Conservation (phyloP, 2,797 vertebrate genomes). For the Enteromius argenteus region DNA sequence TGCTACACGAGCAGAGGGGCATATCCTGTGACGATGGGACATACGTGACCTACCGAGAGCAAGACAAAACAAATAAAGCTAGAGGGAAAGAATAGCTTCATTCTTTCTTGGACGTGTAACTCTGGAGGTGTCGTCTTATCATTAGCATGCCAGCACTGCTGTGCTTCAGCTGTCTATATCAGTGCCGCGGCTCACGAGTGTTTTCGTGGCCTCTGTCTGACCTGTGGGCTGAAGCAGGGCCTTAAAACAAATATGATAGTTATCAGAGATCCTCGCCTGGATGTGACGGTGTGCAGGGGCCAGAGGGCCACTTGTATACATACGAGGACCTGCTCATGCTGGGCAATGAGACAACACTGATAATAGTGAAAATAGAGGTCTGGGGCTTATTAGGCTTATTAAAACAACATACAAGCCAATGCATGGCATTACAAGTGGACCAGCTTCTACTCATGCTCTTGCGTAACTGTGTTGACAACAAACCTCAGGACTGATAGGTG, state of each 20-base stretch:
- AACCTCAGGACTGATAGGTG: background rate
- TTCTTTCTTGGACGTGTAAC: constrained; percentile 3
- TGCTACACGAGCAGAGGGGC: constrained; percentile 24
- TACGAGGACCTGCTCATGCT: background rate
- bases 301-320: constrained; percentile 29
- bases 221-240: constrained; percentile 57
- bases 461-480: background rate
- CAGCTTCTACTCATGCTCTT: background rate
- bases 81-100: constrained; percentile 21
- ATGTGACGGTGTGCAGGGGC: constrained; percentile 70
- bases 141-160: constrained; percentile 26
- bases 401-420: background rate
- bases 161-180: constrained; percentile 29
- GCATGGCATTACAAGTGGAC: too few relatives aligned
- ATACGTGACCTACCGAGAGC: constrained; percentile 25
- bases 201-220: constrained; percentile 62
- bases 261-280: constrained; percentile 66
- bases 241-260: constrained; percentile 66
- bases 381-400: background rate
- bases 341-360: background rate
- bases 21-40: constrained; percentile 26
- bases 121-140: constrained; percentile 30
- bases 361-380: background rate
- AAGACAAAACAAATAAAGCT: constrained; percentile 23
- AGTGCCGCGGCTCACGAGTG: background rate